Conservation (phyloP, 2,888 invertebrate species). For the Sisyra terminalis region DNA sequence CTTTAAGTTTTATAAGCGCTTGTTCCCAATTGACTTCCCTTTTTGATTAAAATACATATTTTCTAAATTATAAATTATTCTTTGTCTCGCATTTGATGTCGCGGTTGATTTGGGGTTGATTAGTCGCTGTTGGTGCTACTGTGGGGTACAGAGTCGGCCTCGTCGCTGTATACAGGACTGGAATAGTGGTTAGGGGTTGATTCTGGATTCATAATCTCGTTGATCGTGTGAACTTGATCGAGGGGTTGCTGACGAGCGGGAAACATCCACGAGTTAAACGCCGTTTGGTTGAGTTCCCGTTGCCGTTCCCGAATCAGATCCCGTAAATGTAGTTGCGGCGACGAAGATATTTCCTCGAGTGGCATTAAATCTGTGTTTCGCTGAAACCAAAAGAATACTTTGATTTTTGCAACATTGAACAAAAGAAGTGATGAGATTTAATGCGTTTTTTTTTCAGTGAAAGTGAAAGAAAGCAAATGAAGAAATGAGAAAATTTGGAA, state of each 20-base stretch:
- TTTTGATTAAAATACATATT: too few relatives aligned
- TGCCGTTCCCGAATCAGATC: constrained; percentile 19
- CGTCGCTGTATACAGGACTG: constrained; percentile 18
- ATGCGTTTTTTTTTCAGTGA: too few relatives aligned
- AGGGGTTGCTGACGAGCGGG: background rate
- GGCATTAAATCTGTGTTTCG: constrained; percentile 30
- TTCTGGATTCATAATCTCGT: constrained; percentile 20
- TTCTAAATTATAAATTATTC: too few relatives aligned
- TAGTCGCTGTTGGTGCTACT: background rate
- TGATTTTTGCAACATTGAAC: background rate
- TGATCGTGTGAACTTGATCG: constrained; percentile 4
- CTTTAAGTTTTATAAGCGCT: too few relatives aligned
- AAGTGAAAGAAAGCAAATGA: too few relatives aligned
- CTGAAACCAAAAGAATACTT: constrained; percentile 18
- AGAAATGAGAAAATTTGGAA: too few relatives aligned
- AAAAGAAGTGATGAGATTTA: too few relatives aligned
- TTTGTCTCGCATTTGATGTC: too few relatives aligned
- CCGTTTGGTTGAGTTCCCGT: constrained; percentile 2
- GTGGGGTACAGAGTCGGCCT: background rate
- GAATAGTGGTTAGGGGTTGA: constrained; percentile 21
- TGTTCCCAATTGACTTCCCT: too few relatives aligned
- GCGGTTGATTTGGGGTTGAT: too few relatives aligned
- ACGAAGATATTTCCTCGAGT: background rate
- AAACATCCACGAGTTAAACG: background rate
- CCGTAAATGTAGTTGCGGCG: background rate